Evolutionary conservation across 2,888 invertebrate species (phyloP), one percentile per base, ranked within the genome.

Genomic region (Drosophila ezoana): DNA sequence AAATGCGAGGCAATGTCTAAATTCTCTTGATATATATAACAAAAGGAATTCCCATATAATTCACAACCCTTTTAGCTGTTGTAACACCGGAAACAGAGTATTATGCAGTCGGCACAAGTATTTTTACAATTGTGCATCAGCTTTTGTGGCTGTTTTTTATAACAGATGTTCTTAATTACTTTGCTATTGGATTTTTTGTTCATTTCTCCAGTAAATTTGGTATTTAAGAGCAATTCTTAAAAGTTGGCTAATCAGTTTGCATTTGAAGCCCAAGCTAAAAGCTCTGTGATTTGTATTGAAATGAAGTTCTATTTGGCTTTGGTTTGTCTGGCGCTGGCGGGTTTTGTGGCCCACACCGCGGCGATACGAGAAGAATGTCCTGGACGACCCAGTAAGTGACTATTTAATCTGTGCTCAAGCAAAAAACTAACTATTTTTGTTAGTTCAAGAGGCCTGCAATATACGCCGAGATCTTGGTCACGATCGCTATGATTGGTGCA

Each of bases 201-300:
- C 10, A 37, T 20, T 40, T 13, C 2, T 16, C 9, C 18, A 18
- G 18, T 18, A 18, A 18, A 18, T 18, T 44, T 16, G 8, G 20
- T 70, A 70, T 70, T 58, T 47, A 72, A 59, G 23, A 13, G 4
- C 4, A 3, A 23, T 10, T n/a, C 16, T n/a, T 10, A 3, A 1
- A 11, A 18, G 11, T 20, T 52, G 13, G 8, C 9, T 1, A 13
- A 18, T 28, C 40, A 72, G 76, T 72, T 43, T 1, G 3, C 10
- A 23, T 41, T 57, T 14, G 5, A 2, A 18, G 13, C n/a, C 43
- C 44, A 4, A 41, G 16, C 16, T 6, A 8, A 1, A 3, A 4
- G 33, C 9, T 35, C 20, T 23, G 18, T 33, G 40, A 6, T 47
- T 11, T 20, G 2, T 5, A 33, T 28, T 14, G 43, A 45, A 40